Evolutionary conservation across 2,797 vertebrate genomes (phyloP).

Genomic region (Scarus forsteni): DNA sequence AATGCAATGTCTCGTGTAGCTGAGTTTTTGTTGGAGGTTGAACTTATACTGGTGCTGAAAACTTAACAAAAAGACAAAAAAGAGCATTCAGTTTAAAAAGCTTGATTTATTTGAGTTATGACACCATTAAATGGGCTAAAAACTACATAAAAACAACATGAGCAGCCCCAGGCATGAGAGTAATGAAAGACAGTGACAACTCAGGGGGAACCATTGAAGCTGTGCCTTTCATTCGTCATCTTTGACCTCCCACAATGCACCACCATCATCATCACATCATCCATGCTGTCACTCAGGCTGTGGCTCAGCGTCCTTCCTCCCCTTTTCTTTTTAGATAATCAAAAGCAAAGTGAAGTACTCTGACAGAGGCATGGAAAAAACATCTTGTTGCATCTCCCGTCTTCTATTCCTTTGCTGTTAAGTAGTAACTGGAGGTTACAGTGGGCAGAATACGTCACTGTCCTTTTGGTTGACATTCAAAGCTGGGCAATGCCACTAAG

Average conservation of each 20-base stretch:
- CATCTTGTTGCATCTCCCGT: conserved; percentile 34
- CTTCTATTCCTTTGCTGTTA: neutral
- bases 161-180: conserved; percentile 13
- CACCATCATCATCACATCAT: conserved; percentile 12
- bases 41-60: conserved; percentile 40
- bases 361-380: neutral
- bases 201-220: conserved; percentile 82
- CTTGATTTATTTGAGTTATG: conserved; percentile 2
- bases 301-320: neutral
- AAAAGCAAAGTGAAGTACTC: neutral
- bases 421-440: conserved; percentile 32
- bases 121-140: neutral
- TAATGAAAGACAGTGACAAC: conserved; percentile 66
- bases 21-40: conserved; percentile 36
- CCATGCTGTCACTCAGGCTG: conserved; percentile 30
- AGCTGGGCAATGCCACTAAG: conserved; percentile 18
- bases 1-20: conserved; percentile 64
- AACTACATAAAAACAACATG: conserved; percentile 1
- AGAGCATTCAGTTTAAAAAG: neutral
- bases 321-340: neutral
- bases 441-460: conserved; percentile 43
- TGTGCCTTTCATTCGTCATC: conserved; percentile 81
- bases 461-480: conserved; percentile 68
- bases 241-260: conserved; percentile 53
- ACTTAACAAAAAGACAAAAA: neutral